Evolutionary conservation across 2,797 vertebrate species (phyloP), one percentile per base, ranked within the genome.

Genomic region (Catamblyrhynchus diadema): DNA sequence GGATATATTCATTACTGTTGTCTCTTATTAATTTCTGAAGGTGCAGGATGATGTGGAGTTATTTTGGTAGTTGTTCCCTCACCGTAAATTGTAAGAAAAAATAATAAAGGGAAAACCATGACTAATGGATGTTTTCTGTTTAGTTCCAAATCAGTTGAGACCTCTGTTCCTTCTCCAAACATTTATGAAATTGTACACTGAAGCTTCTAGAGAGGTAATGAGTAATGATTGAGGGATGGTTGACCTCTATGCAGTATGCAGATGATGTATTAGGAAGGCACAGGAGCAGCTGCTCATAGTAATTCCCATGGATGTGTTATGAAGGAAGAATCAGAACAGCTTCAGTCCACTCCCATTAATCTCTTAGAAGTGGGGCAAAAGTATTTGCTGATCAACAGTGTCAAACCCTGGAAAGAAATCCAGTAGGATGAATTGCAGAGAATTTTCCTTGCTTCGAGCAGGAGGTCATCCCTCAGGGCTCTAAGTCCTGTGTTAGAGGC

Each of bases 331-430:
- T 73, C 70, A 39, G 59, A 93, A 81, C 59, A 77, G 39, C 71
- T 74, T 95, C 71, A 88, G 67, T 85, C 67, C n/a, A 12, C 65
- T 82, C 53, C 48, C 64, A 57, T 91, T 94, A 92, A 94, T 95
- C 83, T 90, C 74, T 82, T 74, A n/a, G 48, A 93, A 88, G 71
- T 89, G 88, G 75, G 57, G 75, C 81, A 91, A 78, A 92, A 87
- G 83, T 80, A 92, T 95, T 92, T 94, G 90, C 90, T 90, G 73
- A 90, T 90, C 83, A 94, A 86, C 86, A 92, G 60, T 77, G 88
- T 86, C 77, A 95, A 90, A 94, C 66, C 59, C 86, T 92, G 83
- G 77, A 80, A 60, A 93, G 81, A 92, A 94, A 86, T 92, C 81
- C 88, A 64, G 70, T 10, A 60, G 92, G 86, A 93, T 95, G 93